phyloP scores from a whole-genome alignment of 2,113 vertebrate species.

The Catharus minimus region DNA sequence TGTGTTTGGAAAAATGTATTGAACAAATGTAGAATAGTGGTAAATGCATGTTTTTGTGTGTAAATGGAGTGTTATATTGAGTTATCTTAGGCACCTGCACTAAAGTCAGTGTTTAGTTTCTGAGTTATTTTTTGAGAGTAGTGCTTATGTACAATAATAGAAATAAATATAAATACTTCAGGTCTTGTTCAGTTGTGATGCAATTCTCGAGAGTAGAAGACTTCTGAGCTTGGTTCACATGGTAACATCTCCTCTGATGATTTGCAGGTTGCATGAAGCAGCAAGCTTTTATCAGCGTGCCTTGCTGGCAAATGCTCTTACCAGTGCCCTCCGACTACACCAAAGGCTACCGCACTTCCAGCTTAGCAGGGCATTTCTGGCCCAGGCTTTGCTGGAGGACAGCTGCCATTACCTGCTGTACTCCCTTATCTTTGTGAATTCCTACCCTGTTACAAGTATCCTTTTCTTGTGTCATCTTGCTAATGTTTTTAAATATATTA shows the following conservation, averaged over 20 bases:
- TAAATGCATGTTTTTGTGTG: not conserved
- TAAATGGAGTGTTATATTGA: not conserved
- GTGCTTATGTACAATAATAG: not conserved
- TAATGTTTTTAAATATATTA: not conserved
- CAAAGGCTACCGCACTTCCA: constrained; percentile 94
- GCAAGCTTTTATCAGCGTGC: constrained; percentile 97
- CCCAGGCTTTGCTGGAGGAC: constrained; percentile 93
- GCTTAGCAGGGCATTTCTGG: constrained; percentile 91
- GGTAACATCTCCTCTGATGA: constrained; percentile 66
- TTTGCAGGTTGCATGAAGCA: constrained; percentile 90
- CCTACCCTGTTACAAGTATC: constrained; percentile 98
- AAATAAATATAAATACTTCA: constrained; percentile 22
- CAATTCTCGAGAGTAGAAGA: constrained; percentile 69
- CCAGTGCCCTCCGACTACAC: constrained; percentile 94
- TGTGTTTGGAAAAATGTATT: not conserved
- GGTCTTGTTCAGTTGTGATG: constrained; percentile 57
- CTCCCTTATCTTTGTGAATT: constrained; percentile 98
- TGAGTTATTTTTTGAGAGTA: not conserved
- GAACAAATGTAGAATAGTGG: not conserved
- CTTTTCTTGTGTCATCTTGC: constrained; percentile 58
- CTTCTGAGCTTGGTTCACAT: constrained; percentile 35
- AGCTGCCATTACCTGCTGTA: constrained; percentile 98
- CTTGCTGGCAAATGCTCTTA: constrained; percentile 94
- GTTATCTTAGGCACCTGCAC: not conserved
- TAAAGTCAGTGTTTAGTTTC: not conserved